Base-by-base conservation (phyloP, 2,797 vertebrate species). In the Arvicola amphibius region DNA sequence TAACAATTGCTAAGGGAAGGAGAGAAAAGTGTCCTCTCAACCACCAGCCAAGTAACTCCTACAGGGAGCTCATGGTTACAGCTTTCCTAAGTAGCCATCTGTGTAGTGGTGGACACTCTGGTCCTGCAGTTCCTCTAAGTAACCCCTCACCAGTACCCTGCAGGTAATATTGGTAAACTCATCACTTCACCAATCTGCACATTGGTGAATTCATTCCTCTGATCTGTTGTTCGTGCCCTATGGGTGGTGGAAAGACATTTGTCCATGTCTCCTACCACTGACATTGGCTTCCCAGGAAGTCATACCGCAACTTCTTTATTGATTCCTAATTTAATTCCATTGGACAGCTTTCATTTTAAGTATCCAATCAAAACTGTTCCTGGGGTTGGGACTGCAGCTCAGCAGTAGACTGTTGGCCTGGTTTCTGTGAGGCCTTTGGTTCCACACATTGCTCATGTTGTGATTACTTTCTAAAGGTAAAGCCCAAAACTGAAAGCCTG, bases 381-480 rank as follows among this genome's bases (percentile, higher is more conserved):
- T 84, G n/a, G n/a, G 40, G 1, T n/a, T 94, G 51, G 27, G 12
- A 34, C 37, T 12, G 0, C 48, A 51, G 17, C 61, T 85, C 51
- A 40, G 23, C 19, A 27, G 34, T 61, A 51, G 27, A 61, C 34
- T 14, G 29, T 7, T 71, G 84, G 9, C 43, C 34, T 86, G 43
- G 10, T 34, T 25, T 85, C 19, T 19, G 14, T 48, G 73, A 78
- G 46, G 43, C n/a, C n/a, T 48, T 56, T 25, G 13, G 16, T 84
- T 67, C 14, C 29, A 32, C 69, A 90, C 95, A 92, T 51, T 48
- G 85, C n/a, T 93, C 63, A 65, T 86, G 29, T 71, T 53, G 23
- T 4, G 94, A 81, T 40, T 97, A 13, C 37, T 63, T 56, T 96
- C 67, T 88, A 61, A 94, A 97, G 46, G 19, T 46, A 85, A 95